phyloP scores from a whole-genome alignment of 2,113 vertebrate genomes.

The Silurus glanis region DNA sequence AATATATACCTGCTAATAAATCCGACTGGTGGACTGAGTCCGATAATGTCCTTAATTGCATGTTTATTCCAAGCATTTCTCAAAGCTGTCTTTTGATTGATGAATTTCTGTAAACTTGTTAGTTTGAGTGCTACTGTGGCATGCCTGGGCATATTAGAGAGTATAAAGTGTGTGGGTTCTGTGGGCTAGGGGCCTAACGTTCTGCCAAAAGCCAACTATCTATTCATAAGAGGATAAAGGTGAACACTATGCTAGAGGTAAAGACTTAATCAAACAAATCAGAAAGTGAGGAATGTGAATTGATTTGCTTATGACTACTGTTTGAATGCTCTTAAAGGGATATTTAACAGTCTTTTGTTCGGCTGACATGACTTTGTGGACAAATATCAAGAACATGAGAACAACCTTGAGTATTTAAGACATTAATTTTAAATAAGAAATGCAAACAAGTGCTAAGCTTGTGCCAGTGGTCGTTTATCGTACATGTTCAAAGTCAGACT shows the following conservation, averaged over 20 bases:
- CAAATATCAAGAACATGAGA: not conserved
- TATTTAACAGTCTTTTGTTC: constrained; percentile 16
- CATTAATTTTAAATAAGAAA: not conserved
- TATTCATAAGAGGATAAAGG: not conserved
- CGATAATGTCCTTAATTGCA: constrained; percentile 26
- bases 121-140: constrained; percentile 35
- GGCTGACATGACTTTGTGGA: not conserved
- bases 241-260: not conserved
- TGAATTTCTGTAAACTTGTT: constrained; percentile 47
- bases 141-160: constrained; percentile 38
- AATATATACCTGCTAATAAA: constrained; percentile 22
- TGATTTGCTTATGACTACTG: not conserved
- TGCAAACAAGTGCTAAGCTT: not conserved
- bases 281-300: constrained; percentile 7
- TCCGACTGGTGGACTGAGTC: not conserved
- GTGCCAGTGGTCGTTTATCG: not conserved
- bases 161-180: constrained; percentile 26
- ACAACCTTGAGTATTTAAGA: not conserved
- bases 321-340: not conserved
- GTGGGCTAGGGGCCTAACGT: constrained; percentile 41
- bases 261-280: constrained; percentile 15
- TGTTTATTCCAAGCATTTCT: constrained; percentile 40
- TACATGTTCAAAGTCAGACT: constrained; percentile 19
- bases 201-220: constrained; percentile 24
- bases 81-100: constrained; percentile 27